phyloP scores from a whole-genome alignment of 2,888 invertebrate genomes.

The Sinodicranocentrus sp. region DNA sequence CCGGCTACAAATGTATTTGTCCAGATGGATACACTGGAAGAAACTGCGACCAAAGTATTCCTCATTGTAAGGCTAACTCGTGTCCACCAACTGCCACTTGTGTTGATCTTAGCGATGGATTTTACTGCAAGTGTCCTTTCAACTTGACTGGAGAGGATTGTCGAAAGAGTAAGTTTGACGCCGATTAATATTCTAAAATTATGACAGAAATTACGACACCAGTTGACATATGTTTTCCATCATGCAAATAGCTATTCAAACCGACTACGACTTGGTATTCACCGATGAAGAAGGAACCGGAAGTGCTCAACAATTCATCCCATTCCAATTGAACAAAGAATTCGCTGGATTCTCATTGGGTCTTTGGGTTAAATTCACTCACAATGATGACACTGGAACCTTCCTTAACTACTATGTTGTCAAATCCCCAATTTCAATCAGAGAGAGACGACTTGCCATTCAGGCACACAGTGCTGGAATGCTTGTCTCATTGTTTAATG shows the following conservation, averaged over 20 bases:
- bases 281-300: conserved; percentile 91
- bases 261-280: conserved; percentile 98
- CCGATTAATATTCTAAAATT: not conserved
- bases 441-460: conserved; percentile 86
- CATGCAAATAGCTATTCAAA: conserved; percentile 78
- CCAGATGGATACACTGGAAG: conserved; percentile 83
- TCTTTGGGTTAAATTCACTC: conserved; percentile 97
- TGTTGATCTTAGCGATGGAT: conserved; percentile 92
- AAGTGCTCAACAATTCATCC: conserved; percentile 94
- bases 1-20: conserved; percentile 91
- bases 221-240: conserved; percentile 66
- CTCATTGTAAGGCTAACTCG: conserved; percentile 95
- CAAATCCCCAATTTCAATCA: conserved; percentile 80
- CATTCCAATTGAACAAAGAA: conserved; percentile 84
- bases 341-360: conserved; percentile 81
- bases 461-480: conserved; percentile 97
- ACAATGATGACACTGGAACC: conserved; percentile 93
- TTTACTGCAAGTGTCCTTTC: conserved; percentile 98
- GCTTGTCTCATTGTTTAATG: conserved; percentile 92
- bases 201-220: not conserved
- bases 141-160: conserved; percentile 98
- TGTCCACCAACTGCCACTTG: conserved; percentile 96
- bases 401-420: conserved; percentile 96
- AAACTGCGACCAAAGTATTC: conserved; percentile 94
- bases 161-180: conserved; percentile 88